These are phyloP conservation scores for Triplophysa bombifrons DNA, from an alignment of 2,797 vertebrate species.

Conservation along the genomic window DNA sequence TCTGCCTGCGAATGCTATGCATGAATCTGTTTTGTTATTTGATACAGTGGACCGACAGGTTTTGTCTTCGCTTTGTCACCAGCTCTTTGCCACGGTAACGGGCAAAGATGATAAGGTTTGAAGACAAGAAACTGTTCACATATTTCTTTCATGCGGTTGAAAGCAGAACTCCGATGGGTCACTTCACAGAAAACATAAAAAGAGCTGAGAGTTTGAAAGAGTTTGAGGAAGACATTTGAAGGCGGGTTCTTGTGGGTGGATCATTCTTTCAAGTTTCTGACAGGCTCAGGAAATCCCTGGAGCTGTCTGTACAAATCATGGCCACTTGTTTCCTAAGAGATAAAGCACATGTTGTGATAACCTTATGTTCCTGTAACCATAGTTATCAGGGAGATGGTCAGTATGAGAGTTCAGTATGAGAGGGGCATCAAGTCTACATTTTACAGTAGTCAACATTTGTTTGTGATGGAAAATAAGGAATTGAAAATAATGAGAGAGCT, in stretches of 20 bases:
- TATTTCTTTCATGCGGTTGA: slow-evolving; percentile 36
- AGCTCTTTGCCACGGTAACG: slow-evolving; percentile 41
- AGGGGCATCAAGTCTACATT: neutral
- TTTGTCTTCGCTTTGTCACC: slow-evolving; percentile 40
- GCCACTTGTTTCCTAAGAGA: slow-evolving; percentile 42
- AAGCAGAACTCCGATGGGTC: slow-evolving; percentile 28
- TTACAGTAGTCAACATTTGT: neutral
- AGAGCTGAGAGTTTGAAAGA: slow-evolving; percentile 5
- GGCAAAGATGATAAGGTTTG: slow-evolving; percentile 18
- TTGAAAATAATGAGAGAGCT: neutral
- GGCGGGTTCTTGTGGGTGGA: slow-evolving; percentile 29
- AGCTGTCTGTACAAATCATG: slow-evolving; percentile 39
- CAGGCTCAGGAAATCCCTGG: slow-evolving; percentile 41
- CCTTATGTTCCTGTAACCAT: neutral
- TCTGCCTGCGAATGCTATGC: neutral
- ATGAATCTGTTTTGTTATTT: slow-evolving; percentile 47
- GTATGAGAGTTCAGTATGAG: neutral
- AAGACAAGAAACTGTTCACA: slow-evolving; percentile 22
- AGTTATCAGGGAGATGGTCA: neutral
- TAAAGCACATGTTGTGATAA: slow-evolving; percentile 31
- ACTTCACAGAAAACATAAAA: slow-evolving; percentile 9
- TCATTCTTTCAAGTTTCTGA: slow-evolving; percentile 21
- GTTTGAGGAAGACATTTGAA: slow-evolving; percentile 18
- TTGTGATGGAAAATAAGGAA: neutral
- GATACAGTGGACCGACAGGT: slow-evolving; percentile 49